Evolutionary conservation across 2,797 vertebrate genomes (phyloP).

Genomic region (Lepus townsendii): DNA sequence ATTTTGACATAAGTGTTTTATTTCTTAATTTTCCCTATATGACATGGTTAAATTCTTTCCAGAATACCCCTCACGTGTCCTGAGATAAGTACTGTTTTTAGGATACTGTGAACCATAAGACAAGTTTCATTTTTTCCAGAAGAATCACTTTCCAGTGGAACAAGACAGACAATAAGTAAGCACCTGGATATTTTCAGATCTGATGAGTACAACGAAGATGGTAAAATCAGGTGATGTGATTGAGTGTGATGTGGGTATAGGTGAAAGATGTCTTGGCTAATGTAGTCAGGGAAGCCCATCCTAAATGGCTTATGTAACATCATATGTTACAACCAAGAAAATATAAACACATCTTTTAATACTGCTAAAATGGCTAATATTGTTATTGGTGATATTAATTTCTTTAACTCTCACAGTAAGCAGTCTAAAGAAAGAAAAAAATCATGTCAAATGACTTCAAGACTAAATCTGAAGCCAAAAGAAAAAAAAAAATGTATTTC

Average conservation of each 20-base stretch:
- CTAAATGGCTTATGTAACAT: not conserved
- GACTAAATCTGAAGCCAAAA: slow-evolving; percentile 35
- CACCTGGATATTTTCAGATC: not conserved
- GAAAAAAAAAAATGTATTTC: not conserved
- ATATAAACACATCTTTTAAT: not conserved
- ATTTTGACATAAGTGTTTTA: not conserved
- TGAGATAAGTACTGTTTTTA: slow-evolving; percentile 5
- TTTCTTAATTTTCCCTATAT: not conserved
- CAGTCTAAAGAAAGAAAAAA: slow-evolving; percentile 42
- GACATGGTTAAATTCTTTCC: not conserved
- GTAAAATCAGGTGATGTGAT: not conserved
- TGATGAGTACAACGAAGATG: not conserved
- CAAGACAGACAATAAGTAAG: not conserved
- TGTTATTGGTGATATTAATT: not conserved
- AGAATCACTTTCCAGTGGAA: not conserved
- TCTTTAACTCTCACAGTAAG: not conserved
- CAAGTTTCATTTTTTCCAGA: not conserved
- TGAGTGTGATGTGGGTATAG: not conserved
- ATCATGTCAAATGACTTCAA: not conserved
- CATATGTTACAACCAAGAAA: not conserved
- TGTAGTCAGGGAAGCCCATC: not conserved
- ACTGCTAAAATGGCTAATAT: not conserved
- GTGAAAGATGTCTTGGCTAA: not conserved
- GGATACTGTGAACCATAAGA: not conserved
- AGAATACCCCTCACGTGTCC: not conserved